Percentiles rank a stretch among this genome's conserved stretches.
Evolutionary conservation across 2,113 vertebrate genomes (phyloP).

Genomic region (Oreochromis niloticus): DNA sequence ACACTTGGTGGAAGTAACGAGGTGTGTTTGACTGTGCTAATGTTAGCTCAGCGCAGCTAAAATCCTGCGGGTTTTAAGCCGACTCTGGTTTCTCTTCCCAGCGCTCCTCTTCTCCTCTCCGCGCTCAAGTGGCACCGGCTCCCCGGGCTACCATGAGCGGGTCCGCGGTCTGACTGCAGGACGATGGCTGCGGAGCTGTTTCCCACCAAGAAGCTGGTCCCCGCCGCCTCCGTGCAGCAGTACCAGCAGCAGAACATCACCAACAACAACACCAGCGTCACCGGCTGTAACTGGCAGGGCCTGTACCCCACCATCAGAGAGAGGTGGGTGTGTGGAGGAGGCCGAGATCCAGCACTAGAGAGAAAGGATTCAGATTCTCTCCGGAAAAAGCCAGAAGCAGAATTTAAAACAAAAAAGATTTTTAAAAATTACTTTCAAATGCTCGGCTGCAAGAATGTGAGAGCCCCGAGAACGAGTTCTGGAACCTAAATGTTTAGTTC

Average conservation of each 20-base stretch:
- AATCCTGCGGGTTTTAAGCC: not conserved
- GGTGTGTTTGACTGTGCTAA: not conserved
- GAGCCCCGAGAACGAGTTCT: not conserved
- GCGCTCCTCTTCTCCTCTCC: not conserved
- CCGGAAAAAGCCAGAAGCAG: accelerated
- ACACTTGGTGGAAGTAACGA: not conserved
- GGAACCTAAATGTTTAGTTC: not conserved
- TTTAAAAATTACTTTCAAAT: not conserved
- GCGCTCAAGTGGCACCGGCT: not conserved
- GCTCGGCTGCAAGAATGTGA: not conserved
- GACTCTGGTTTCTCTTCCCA: not conserved
- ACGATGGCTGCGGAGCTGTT: slow-evolving; percentile 97
- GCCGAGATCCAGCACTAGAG: not conserved
- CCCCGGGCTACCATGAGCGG: slow-evolving; percentile 80
- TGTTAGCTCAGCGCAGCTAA: not conserved
- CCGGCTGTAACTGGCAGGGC: slow-evolving; percentile 90
- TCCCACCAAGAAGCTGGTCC: slow-evolving; percentile 81
- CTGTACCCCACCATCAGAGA: slow-evolving; percentile 94
- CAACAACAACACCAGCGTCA: slow-evolving; percentile 84
- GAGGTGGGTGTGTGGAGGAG: slow-evolving; percentile 72
- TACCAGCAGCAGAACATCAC: slow-evolving; percentile 89
- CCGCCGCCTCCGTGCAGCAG: slow-evolving; percentile 77
- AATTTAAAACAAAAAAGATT: accelerated
- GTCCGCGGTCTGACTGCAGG: slow-evolving; percentile 71
- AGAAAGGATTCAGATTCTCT: not conserved